Percentiles rank a stretch among this genome's conserved stretches.
These are phyloP conservation scores for Oenanthe melanoleuca DNA, from an alignment of 2,113 vertebrate species.

Conservation along the genomic window DNA sequence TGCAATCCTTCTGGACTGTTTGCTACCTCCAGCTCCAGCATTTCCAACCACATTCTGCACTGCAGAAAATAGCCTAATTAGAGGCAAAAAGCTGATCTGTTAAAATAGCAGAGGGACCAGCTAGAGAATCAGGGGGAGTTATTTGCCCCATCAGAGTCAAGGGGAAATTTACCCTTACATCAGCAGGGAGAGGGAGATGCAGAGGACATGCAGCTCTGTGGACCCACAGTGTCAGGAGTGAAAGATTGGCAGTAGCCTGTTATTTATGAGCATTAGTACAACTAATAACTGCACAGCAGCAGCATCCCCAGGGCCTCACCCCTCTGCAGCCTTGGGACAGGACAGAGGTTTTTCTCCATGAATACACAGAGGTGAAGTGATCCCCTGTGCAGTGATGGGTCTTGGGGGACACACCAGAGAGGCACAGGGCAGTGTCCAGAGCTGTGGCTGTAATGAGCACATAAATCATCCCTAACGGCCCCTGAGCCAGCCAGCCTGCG, in stretches of 20 bases:
- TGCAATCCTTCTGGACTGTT: constrained; percentile 36
- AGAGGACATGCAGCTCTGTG: background rate
- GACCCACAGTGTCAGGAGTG: background rate
- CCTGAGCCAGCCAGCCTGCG: background rate
- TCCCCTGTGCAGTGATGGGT: background rate
- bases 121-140: background rate
- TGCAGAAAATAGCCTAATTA: constrained; percentile 34
- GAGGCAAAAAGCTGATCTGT: constrained; percentile 25
- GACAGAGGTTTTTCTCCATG: background rate
- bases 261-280: background rate
- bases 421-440: background rate
- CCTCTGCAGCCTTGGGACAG: background rate
- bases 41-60: background rate
- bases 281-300: background rate
- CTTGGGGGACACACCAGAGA: background rate
- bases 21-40: background rate
- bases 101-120: background rate
- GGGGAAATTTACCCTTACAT: background rate
- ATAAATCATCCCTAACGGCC: constrained; percentile 11
- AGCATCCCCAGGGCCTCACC: background rate
- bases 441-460: background rate
- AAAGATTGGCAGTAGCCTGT: background rate
- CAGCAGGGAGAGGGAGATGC: background rate
- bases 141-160: background rate
- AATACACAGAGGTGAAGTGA: background rate